Evolutionary conservation across 2,113 vertebrate genomes (phyloP).

Genomic region (Crotophaga sulcirostris): DNA sequence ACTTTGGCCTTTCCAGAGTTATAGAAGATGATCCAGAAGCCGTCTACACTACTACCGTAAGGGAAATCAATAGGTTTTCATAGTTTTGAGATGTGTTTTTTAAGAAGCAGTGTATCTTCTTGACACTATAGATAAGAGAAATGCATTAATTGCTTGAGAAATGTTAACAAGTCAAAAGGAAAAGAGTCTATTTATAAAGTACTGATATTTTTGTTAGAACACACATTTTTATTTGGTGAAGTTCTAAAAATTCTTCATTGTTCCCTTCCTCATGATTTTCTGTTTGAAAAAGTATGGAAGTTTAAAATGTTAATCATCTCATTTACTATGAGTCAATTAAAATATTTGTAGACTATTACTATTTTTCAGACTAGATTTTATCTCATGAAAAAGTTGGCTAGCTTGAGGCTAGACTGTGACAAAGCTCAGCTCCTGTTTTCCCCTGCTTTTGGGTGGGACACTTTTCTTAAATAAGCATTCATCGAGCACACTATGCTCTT

Average conservation of each 20-base stretch:
- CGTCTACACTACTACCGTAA: constrained; percentile 98
- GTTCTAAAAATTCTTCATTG: background rate
- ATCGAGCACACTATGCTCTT: background rate
- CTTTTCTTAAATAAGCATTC: constrained; percentile 19
- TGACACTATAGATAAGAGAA: background rate
- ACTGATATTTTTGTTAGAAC: background rate
- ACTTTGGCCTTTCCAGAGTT: constrained; percentile 96
- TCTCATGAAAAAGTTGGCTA: background rate
- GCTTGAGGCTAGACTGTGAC: constrained; percentile 31
- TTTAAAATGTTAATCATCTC: background rate
- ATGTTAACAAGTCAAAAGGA: background rate
- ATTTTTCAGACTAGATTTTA: constrained; percentile 20
- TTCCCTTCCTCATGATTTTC: background rate
- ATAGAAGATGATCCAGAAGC: constrained; percentile 98
- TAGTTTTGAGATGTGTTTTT: background rate
- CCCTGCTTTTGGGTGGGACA: background rate
- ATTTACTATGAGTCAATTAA: constrained; percentile 1
- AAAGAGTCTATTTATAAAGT: background rate
- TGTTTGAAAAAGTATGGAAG: background rate
- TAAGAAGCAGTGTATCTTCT: background rate
- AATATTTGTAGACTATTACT: constrained; percentile 12
- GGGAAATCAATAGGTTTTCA: constrained; percentile 51
- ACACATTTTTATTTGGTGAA: background rate
- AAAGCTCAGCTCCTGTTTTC: background rate
- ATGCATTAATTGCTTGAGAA: background rate